Percentiles rank a stretch among this genome's conserved stretches.
phyloP scores from a whole-genome alignment of 2,113 vertebrate genomes.

The Noturus placidus region DNA sequence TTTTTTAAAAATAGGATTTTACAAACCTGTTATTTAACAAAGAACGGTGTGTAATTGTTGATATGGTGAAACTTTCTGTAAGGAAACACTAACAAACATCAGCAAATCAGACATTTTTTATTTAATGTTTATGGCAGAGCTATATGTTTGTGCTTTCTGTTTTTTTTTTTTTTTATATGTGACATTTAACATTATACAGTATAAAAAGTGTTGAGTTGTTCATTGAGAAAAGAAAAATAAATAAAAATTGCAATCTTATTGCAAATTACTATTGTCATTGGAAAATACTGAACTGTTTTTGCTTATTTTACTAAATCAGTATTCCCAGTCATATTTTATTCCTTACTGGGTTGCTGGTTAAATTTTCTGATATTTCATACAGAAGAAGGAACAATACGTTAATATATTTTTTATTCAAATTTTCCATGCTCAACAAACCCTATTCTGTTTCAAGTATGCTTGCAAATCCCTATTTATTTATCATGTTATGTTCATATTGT shows the following conservation, averaged over 20 bases:
- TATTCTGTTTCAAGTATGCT: background rate
- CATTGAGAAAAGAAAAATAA: background rate
- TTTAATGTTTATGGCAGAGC: background rate
- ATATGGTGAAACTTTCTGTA: background rate
- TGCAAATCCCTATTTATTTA: background rate
- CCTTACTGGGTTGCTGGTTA: background rate
- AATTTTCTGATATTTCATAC: background rate
- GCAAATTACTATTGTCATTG: background rate
- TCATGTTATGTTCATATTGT: background rate
- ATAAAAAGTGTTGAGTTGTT: background rate
- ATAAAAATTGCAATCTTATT: background rate
- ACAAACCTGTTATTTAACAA: background rate
- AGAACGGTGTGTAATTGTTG: background rate
- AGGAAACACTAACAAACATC: background rate
- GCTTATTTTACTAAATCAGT: background rate
- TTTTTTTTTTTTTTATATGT: background rate
- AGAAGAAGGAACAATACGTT: background rate
- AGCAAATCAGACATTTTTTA: background rate
- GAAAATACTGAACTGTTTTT: background rate
- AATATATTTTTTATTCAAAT: background rate
- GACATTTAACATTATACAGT: background rate
- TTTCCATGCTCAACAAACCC: background rate
- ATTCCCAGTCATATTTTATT: background rate
- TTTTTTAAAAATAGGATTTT: background rate
- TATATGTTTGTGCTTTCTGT: background rate